Base-by-base conservation (phyloP, 2,797 vertebrate species). In the Dromococcyx pavoninus region DNA sequence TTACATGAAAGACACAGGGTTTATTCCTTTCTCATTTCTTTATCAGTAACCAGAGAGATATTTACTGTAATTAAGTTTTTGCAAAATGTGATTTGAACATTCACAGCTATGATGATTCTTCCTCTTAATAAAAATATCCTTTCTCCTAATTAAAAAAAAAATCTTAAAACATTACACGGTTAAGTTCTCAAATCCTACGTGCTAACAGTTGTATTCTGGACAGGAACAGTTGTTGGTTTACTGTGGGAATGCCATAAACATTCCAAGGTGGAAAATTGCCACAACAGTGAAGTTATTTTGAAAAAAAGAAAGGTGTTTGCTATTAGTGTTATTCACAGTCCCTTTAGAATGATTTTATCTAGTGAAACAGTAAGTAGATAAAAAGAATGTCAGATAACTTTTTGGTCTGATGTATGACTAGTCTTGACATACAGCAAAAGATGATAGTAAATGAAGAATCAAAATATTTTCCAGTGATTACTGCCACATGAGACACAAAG, bases 1-100 rank as follows among this genome's bases (percentile, higher is more conserved):
- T 80, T 51, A 53, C 39, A 5, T 43, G 51, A 87, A 79, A 85
- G 19, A 9, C 25, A 51, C 4, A 30, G 8, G 13, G 0, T 1
- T 53, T 67, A 86, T 88, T 74, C 23, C 25, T 75, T 89, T 81
- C 17, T 61, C 17, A 9, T 53, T 87, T 64, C 39, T 91, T 62
- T 58, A 23, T 12, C 7, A 66, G 19, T 57, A 75, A 27, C n/a
- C 56, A 8, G 11, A 75, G 17, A 54, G 62, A 17, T 16, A 80
- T 88, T 93, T 73, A 84, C 28, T 75, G 10, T 67, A 91, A 65
- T 92, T 84, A 87, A 54, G 18, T 3, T 87, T 92, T 82, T 70
- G 19, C 23, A 51, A 7, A 22, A 37, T 58, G 30, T 58, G 71
- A 61, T 70, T 50, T 76, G 51, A 94, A 73, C 84, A 85, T 82